phyloP scores from a whole-genome alignment of 2,888 invertebrate species.

The Pediacus dermestoides region DNA sequence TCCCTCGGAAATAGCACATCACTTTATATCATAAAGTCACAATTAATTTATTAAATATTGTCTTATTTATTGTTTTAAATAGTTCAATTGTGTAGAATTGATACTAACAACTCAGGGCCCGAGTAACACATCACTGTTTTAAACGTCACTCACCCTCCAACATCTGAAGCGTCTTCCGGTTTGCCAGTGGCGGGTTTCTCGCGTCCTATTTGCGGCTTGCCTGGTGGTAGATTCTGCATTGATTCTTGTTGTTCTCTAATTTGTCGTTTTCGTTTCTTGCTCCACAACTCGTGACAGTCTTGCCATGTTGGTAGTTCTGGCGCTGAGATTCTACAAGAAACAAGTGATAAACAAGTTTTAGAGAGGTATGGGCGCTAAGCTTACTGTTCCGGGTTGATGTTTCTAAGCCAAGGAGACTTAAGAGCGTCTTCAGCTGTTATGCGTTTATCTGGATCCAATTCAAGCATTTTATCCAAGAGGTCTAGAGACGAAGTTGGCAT shows the following conservation, averaged over 20 bases:
- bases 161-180: constrained; percentile 52
- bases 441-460: constrained; percentile 89
- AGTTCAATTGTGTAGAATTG: background rate
- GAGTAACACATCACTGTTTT: constrained; percentile 23
- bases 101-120: constrained; percentile 32
- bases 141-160: constrained; percentile 56
- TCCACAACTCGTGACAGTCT: constrained; percentile 99
- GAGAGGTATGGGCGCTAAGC: constrained; percentile 43
- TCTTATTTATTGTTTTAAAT: constrained; percentile 1
- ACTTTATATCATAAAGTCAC: too few species aligned
- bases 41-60: constrained; percentile 20
- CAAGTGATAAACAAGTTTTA: constrained; percentile 1
- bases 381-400: constrained; percentile 86
- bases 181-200: constrained; percentile 31
- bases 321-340: constrained; percentile 65
- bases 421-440: constrained; percentile 94
- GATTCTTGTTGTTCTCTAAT: constrained; percentile 72
- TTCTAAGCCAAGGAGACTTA: constrained; percentile 86
- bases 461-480: constrained; percentile 92
- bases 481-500: constrained; percentile 87
- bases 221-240: constrained; percentile 49
- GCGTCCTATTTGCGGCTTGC: constrained; percentile 41
- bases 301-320: constrained; percentile 91
- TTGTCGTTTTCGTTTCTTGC: constrained; percentile 87
- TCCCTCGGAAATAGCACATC: too few species aligned